A percentile compares a stretch with the other conserved stretches of the same genome.
Conservation (phyloP, 1,140 invertebrate species). For the Meloidogyne exigua region DNA sequence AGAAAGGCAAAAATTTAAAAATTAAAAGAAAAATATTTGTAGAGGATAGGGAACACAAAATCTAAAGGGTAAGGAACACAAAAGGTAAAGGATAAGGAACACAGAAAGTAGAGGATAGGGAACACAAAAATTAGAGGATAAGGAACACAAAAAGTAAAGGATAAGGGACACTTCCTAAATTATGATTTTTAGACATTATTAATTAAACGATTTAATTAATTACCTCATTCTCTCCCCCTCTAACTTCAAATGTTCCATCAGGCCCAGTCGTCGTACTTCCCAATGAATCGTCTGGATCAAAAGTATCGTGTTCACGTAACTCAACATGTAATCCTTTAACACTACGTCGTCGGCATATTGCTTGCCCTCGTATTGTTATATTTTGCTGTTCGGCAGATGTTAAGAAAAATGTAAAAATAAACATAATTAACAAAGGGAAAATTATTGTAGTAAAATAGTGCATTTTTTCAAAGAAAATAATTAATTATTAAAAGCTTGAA, state of each 20-base stretch:
- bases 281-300: slow-evolving; percentile 49
- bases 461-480: not conserved
- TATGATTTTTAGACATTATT: too few relatives aligned
- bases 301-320: slow-evolving; percentile 43
- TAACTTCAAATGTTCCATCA: slow-evolving; percentile 30
- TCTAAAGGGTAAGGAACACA: too few relatives aligned
- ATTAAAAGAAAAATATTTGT: too few relatives aligned
- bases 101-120: too few relatives aligned
- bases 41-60: too few relatives aligned
- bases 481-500: not conserved
- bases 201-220: too few relatives aligned
- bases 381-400: slow-evolving; percentile 27
- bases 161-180: too few relatives aligned
- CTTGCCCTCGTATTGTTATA: slow-evolving; percentile 34
- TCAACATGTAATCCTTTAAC: slow-evolving; percentile 37
- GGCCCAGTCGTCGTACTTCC: slow-evolving; percentile 11
- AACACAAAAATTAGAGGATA: too few relatives aligned
- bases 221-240: slow-evolving; percentile 51
- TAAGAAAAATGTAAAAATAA: slow-evolving; percentile 1
- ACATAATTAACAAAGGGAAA: not conserved
- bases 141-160: too few relatives aligned
- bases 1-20: too few relatives aligned
- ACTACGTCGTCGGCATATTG: slow-evolving; percentile 38
- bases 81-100: not conserved
- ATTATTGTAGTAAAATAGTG: not conserved